These are phyloP conservation scores for Acropora yongei DNA, from an alignment of 64 coral and sea anemone genomes.

Conservation along the genomic window DNA sequence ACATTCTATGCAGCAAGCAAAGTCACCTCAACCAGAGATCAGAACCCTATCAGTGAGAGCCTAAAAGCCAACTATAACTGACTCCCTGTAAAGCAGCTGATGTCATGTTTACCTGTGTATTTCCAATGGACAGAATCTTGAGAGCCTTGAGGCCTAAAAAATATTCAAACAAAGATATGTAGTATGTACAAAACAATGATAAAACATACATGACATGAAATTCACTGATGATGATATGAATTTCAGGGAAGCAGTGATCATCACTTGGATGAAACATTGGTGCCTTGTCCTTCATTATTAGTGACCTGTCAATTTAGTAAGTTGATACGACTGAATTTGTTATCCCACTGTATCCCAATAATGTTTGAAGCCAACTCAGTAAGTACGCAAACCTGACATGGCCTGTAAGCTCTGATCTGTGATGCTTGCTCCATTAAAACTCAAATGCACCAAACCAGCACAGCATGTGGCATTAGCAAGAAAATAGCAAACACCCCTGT, in stretches of 20 bases:
- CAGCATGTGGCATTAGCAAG: constrained; percentile 62
- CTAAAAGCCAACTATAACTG: too few species aligned
- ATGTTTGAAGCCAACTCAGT: too few species aligned
- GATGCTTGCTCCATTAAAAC: constrained; percentile 76
- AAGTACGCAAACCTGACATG: constrained; percentile 48
- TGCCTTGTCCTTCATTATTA: too few species aligned
- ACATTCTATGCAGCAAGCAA: too few species aligned
- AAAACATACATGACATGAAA: not conserved
- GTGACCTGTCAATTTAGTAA: too few species aligned
- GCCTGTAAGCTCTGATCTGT: constrained; percentile 69
- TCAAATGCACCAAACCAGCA: constrained; percentile 62
- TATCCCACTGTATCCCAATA: too few species aligned
- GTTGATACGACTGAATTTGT: too few species aligned
- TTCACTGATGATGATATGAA: not conserved
- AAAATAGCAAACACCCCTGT: constrained; percentile 81
- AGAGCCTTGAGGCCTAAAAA: constrained; percentile 74
- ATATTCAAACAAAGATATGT: not conserved
- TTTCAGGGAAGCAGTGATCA: too few species aligned
- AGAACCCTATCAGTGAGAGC: too few species aligned
- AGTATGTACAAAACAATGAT: not conserved
- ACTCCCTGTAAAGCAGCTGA: too few species aligned
- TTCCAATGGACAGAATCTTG: constrained; percentile 82
- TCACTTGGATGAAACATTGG: too few species aligned
- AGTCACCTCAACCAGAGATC: too few species aligned
- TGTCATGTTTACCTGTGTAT: constrained; percentile 66